A percentile compares a stretch with the other conserved stretches of the same genome.
Evolutionary conservation across 2,797 vertebrate genomes (phyloP).

Genomic region (Cirrhinus molitorella): DNA sequence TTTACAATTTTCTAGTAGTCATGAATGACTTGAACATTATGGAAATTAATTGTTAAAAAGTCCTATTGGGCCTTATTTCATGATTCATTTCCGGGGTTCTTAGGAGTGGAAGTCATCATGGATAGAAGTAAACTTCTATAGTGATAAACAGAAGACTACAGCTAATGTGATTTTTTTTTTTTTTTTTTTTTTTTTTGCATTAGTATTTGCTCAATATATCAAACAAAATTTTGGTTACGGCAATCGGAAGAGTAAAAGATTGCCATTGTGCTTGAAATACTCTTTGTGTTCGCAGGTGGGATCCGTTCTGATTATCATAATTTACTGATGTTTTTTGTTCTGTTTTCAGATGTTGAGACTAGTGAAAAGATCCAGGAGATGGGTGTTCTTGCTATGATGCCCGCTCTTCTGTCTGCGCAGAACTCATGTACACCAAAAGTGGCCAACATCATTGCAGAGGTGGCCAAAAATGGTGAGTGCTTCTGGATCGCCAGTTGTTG

Average conservation of each 20-base stretch:
- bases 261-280: neutral
- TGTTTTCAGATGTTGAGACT: slow-evolving; percentile 87
- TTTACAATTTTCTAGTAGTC: neutral
- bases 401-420: slow-evolving; percentile 85
- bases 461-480: slow-evolving; percentile 96
- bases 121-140: neutral
- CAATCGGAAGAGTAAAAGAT: neutral
- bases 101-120: neutral
- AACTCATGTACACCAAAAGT: slow-evolving; percentile 93
- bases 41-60: neutral
- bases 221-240: neutral
- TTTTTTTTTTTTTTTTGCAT: too few species aligned
- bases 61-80: neutral
- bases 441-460: slow-evolving; percentile 97
- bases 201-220: too few species aligned
- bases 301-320: neutral
- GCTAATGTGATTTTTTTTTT: neutral
- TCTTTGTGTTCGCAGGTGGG: neutral
- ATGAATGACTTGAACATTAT: neutral
- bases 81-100: neutral
- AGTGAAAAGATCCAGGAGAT: slow-evolving; percentile 96
- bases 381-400: slow-evolving; percentile 87
- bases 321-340: slow-evolving; percentile 12
- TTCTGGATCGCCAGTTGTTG: neutral
- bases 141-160: neutral